These are phyloP conservation scores for Ameiurus melas DNA, from an alignment of 2,113 vertebrate species.

Conservation along the genomic window DNA sequence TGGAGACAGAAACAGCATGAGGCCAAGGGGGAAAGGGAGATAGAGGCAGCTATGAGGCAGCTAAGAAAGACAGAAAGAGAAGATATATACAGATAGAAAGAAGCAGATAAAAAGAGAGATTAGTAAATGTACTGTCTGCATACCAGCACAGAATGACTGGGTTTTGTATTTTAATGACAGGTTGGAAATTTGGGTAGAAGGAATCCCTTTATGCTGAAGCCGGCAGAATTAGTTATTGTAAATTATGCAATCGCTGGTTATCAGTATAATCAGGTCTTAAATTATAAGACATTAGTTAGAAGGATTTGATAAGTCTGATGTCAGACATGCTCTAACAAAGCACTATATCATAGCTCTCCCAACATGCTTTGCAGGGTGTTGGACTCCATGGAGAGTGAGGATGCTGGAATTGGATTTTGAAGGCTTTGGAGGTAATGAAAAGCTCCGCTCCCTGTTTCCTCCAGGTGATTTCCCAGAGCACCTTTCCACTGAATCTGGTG, in stretches of 20 bases:
- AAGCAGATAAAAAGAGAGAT: constrained; percentile 6
- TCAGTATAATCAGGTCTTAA: constrained; percentile 1
- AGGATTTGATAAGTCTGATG: constrained; percentile 4
- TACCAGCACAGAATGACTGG: neutral
- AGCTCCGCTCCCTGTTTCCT: constrained; percentile 42
- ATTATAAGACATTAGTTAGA: neutral
- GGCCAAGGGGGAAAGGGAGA: constrained; percentile 12
- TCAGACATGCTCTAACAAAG: constrained; percentile 24
- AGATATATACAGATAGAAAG: constrained; percentile 3
- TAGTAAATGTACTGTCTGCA: constrained; percentile 9
- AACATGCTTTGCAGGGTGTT: constrained; percentile 36
- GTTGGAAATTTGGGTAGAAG: neutral
- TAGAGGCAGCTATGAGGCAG: constrained; percentile 30
- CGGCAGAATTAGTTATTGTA: constrained; percentile 19
- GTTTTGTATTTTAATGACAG: constrained; percentile 7
- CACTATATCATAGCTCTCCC: constrained; percentile 36
- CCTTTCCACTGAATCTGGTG: constrained; percentile 28
- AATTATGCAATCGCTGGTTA: constrained; percentile 22
- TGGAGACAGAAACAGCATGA: constrained; percentile 29
- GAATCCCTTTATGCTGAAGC: constrained; percentile 14
- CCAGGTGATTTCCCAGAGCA: constrained; percentile 53
- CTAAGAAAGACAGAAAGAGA: neutral
- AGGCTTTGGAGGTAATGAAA: constrained; percentile 53
- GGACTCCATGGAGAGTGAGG: constrained; percentile 45
- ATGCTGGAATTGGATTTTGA: constrained; percentile 53